These are phyloP conservation scores for Philonicus albiceps DNA, from an alignment of 2,888 invertebrate genomes.

Conservation along the genomic window DNA sequence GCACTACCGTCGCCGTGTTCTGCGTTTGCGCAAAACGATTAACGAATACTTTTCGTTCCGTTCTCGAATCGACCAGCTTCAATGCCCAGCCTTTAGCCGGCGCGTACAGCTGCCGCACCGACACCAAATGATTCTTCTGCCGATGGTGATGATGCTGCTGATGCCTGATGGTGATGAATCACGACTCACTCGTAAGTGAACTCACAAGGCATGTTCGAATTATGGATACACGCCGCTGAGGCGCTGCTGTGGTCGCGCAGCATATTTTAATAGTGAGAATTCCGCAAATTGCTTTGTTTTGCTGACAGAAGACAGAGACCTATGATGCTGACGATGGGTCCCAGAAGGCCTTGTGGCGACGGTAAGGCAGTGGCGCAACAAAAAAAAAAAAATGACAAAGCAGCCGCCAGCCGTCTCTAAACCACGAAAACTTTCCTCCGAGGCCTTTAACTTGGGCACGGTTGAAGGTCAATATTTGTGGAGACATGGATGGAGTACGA, in stretches of 20 bases:
- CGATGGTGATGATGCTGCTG: not conserved
- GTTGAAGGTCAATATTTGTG: constrained; percentile 27
- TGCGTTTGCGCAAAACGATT: not conserved
- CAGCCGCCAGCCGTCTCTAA: not conserved
- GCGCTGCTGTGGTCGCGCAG: not conserved
- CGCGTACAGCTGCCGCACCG: not conserved
- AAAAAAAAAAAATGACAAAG: not conserved
- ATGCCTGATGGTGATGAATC: constrained; percentile 11
- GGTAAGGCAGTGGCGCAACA: not conserved
- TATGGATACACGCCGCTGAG: not conserved
- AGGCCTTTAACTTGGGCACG: constrained; percentile 11
- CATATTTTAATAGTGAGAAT: not conserved
- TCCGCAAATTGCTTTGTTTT: constrained; percentile 21
- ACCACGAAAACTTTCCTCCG: constrained; percentile 8
- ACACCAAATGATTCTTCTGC: not conserved
- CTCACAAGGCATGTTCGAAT: not conserved
- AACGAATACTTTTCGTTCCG: not conserved
- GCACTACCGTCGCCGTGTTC: not conserved
- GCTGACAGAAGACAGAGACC: not conserved
- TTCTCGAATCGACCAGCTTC: not conserved
- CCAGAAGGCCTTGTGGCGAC: not conserved
- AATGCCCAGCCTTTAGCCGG: not conserved
- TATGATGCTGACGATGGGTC: not conserved
- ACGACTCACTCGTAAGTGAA: constrained; percentile 14
- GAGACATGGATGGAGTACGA: constrained; percentile 18